phyloP scores from a whole-genome alignment of 2,888 invertebrate genomes.

The Unio delphinus region DNA sequence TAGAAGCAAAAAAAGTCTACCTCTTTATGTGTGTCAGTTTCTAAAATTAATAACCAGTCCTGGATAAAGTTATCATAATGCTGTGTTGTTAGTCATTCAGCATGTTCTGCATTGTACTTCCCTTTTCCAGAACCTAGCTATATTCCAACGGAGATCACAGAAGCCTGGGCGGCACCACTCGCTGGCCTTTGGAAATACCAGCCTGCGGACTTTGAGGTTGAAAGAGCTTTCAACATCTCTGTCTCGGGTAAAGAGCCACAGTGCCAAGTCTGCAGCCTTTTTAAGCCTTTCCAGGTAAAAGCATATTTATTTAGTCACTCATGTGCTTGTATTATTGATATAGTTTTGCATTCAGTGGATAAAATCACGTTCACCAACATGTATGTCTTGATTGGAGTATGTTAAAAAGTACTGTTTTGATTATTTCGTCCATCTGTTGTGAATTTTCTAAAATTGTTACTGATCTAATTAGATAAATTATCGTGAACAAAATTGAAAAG shows the following conservation, averaged over 20 bases:
- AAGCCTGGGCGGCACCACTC: slow-evolving; percentile 65
- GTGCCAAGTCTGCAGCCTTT: slow-evolving; percentile 77
- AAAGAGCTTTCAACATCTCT: slow-evolving; percentile 74
- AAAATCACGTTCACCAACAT: background rate
- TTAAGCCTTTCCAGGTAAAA: slow-evolving; percentile 66
- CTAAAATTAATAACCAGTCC: too few species aligned
- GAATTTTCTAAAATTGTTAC: background rate
- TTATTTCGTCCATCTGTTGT: background rate
- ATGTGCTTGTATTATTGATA: background rate
- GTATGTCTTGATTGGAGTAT: background rate
- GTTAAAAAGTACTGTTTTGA: background rate
- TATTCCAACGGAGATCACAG: slow-evolving; percentile 23
- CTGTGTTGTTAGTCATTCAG: too few species aligned
- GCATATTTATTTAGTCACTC: background rate
- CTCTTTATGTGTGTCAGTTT: too few species aligned
- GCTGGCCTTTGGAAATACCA: slow-evolving; percentile 72
- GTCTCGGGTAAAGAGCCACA: slow-evolving; percentile 75
- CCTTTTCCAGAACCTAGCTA: too few species aligned
- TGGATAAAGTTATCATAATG: too few species aligned
- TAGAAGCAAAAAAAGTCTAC: too few species aligned
- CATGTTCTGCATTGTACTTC: too few species aligned
- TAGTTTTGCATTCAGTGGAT: background rate
- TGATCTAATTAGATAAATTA: too few species aligned
- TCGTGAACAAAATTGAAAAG: too few species aligned
- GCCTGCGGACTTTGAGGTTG: slow-evolving; percentile 70